Evolutionary conservation across 92 coral and sea anemone genomes (phyloP).

Genomic region (Muricea muricata): DNA sequence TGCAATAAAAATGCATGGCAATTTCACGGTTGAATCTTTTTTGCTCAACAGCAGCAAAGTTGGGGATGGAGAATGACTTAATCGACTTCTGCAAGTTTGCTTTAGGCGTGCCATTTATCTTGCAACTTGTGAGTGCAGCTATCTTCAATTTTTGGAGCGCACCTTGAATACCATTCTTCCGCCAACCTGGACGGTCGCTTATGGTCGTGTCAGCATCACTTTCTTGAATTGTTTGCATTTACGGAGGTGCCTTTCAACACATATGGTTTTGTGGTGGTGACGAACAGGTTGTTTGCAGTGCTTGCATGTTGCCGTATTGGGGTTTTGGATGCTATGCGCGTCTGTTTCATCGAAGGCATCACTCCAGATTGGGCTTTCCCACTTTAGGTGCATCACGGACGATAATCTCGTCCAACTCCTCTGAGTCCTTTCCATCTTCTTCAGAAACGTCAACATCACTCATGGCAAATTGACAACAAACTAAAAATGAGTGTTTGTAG

Average conservation of each 20-base stretch:
- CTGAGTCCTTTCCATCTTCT: too few relatives aligned
- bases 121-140: neutral
- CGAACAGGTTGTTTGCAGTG: slow-evolving; percentile 13
- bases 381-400: too few relatives aligned
- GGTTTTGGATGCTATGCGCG: neutral
- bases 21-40: slow-evolving; percentile 22
- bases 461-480: too few relatives aligned
- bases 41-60: slow-evolving; percentile 25
- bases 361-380: slow-evolving; percentile 29
- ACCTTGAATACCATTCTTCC: neutral
- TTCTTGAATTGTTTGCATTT: slow-evolving; percentile 14
- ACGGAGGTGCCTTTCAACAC: slow-evolving; percentile 25
- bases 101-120: too few relatives aligned
- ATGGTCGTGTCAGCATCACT: slow-evolving; percentile 3
- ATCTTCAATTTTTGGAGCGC: neutral
- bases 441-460: too few relatives aligned
- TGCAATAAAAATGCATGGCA: slow-evolving; percentile 32
- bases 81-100: slow-evolving; percentile 10
- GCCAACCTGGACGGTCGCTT: slow-evolving; percentile 22
- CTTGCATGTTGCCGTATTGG: slow-evolving; percentile 23
- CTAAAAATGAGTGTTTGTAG: too few relatives aligned
- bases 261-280: slow-evolving; percentile 15
- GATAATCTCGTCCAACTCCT: too few relatives aligned
- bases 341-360: neutral
- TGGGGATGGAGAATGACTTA: slow-evolving; percentile 10